Conservation (phyloP, 2,797 vertebrate species). For the Sebastes oblongus region DNA sequence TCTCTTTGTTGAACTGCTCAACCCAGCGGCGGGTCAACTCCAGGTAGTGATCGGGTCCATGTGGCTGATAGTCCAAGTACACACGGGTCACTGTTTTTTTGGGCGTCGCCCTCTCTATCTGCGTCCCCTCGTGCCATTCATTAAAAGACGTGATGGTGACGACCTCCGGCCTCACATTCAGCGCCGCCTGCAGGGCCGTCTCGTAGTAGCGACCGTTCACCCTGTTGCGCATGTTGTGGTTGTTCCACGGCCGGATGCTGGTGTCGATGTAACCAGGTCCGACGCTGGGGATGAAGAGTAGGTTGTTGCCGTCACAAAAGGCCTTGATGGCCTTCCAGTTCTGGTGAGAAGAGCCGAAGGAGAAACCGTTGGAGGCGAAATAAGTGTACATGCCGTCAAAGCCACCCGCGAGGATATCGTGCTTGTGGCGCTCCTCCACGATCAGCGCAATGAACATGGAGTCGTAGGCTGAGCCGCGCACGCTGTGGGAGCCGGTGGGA, state of each 20-base stretch:
- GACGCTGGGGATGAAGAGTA: constrained; percentile 90
- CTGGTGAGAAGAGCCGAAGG: constrained; percentile 91
- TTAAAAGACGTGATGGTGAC: constrained; percentile 91
- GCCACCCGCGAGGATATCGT: constrained; percentile 86
- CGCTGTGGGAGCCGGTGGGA: constrained; percentile 83
- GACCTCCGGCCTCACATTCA: constrained; percentile 84
- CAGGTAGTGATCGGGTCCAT: constrained; percentile 87
- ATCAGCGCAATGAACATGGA: constrained; percentile 87
- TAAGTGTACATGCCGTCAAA: constrained; percentile 93
- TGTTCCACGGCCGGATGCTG: constrained; percentile 92
- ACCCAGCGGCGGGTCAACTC: constrained; percentile 89
- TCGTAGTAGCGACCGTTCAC: constrained; percentile 92
- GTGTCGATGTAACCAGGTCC: constrained; percentile 92
- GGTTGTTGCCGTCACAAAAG: constrained; percentile 89
- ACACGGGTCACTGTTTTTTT: constrained; percentile 87
- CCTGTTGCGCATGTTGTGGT: constrained; percentile 90
- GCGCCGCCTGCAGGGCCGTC: constrained; percentile 88
- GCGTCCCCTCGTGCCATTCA: constrained; percentile 93
- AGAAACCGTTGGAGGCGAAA: constrained; percentile 92
- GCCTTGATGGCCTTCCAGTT: constrained; percentile 90
- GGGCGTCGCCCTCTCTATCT: constrained; percentile 89
- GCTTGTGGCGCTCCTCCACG: constrained; percentile 90
- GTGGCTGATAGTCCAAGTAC: constrained; percentile 90
- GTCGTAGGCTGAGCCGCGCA: constrained; percentile 87
- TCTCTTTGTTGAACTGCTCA: constrained; percentile 89